Evolutionary conservation across 2,113 vertebrate genomes (phyloP), one percentile per base, ranked within the genome.

Genomic region (Halcyon malimbica): DNA sequence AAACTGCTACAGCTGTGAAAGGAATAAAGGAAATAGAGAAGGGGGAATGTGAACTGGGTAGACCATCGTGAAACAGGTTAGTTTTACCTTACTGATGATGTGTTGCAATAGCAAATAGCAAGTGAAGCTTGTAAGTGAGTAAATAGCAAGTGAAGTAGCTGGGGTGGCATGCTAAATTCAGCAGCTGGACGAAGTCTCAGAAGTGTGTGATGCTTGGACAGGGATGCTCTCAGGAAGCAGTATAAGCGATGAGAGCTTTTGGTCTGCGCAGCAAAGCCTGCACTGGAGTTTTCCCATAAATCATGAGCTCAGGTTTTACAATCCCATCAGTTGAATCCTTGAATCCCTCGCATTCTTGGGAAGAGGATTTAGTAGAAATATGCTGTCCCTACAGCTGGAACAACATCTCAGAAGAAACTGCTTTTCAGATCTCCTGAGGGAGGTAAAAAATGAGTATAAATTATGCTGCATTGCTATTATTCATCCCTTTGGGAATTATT

Each of bases 301-400:
- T 81, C 35, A 25, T 67, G 50, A 90, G n/a, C 62, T 93, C 2
- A 4, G 14, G 29, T 83, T 95, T 94, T 87, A 78, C 46, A 63
- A 24, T 81, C 35, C 29, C 5, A 6, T 84, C 80, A 92, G 54
- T 68, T 83, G 75, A 80, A 94, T 83, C 77, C 56, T 71, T 56
- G 23, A 78, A 54, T 68, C 60, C 78, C 60, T 92, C 29, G 29
- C n/a, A 42, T 84, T 92, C 64, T 75, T 81, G 80, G 41, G 56
- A 83, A 83, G 28, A 67, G 50, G 41, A 94, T 90, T 94, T 92
- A 90, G 64, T 83, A 56, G 46, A 90, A 94, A 82, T 75, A 60
- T 24, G 29, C 46, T 75, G 29, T 64, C 23, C 65, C 35, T 75
- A 71, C 68, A 90, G 28, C 79, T 94, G 68, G 73, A 93, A 77